Base-by-base conservation (phyloP, 2,797 vertebrate genomes). In the Thunnus albacares region DNA sequence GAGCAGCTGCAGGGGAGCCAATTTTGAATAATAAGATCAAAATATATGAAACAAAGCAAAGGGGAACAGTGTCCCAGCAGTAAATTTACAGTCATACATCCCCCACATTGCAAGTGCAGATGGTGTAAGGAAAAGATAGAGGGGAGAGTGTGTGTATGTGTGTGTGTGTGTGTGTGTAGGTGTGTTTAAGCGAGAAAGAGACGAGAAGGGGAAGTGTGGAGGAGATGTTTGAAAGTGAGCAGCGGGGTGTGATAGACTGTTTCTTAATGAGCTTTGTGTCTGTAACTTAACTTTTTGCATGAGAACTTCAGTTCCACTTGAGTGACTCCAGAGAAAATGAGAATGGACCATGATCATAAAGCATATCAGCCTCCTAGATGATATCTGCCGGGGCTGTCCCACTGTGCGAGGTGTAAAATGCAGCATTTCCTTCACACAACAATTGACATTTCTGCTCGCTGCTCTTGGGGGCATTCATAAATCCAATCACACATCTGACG, bases 401-500 rank as follows among this genome's bases (percentile, higher is more conserved):
- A 65, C 69, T 61, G 73, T 58, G 81, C 12, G 28, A 77, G 55
- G 72, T 75, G 76, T 38, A 49, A 79, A 82, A 87, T 53, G 20
- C 20, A 57, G 22, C 72, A 75, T 87, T 85, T 90, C 60, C 56
- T 79, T 84, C 87, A 77, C 70, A 79, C 71, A 81, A 85, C 62
- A 82, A 69, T 66, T 71, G 69, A 47, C 68, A 73, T 88, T 78
- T 77, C 57, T 77, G 71, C 70, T 61, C 9, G 6, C 47, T 81
- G 71, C 71, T 89, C 89, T 84, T 66, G 65, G 38, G 83, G 90
- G 82, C 81, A 89, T 87, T 82, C 13, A 14, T 53, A 89, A 92
- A 93, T 90, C 91, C 86, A 89, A 92, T 93, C 85, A 89, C 71
- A 85, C 71, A 81, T 90, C 85, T 86, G 87, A 89, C 49, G 86